phyloP scores from a whole-genome alignment of 2,113 vertebrate species.

The Abramis brama region DNA sequence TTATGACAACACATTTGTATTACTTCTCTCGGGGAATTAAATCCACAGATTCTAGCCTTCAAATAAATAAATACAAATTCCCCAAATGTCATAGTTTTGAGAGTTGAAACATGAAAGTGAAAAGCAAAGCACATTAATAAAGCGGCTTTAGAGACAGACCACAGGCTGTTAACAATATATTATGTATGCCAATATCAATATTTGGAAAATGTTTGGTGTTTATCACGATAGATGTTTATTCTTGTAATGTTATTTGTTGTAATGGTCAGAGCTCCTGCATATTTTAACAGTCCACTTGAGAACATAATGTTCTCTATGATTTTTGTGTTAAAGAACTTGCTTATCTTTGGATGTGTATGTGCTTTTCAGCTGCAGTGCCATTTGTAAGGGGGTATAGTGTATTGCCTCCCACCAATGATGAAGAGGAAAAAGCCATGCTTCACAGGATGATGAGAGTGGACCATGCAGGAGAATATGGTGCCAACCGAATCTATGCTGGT shows the following conservation, averaged over 20 bases:
- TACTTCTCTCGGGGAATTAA: no score
- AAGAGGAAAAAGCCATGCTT: slow-evolving; percentile 73
- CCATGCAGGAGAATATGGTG: slow-evolving; percentile 93
- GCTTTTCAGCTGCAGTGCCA: slow-evolving; percentile 39
- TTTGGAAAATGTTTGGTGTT: neutral
- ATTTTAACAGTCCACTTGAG: neutral
- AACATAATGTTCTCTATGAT: neutral
- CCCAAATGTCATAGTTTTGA: neutral
- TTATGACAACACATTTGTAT: neutral
- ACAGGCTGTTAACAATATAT: neutral
- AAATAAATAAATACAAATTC: no score
- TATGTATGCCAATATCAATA: neutral
- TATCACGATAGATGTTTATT: neutral
- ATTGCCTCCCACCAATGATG: slow-evolving; percentile 66
- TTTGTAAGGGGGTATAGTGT: slow-evolving; percentile 62
- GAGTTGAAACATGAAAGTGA: neutral
- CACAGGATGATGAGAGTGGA: slow-evolving; percentile 91
- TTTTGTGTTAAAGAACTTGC: neutral
- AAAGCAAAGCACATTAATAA: neutral
- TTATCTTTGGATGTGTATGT: slow-evolving; percentile 22
- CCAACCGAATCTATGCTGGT: slow-evolving; percentile 92
- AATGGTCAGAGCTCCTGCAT: neutral
- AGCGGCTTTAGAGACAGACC: no score
- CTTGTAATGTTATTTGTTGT: neutral
- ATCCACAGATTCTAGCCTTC: no score